A percentile compares a stretch with the other conserved stretches of the same genome.
phyloP scores from a whole-genome alignment of 92 coral and sea anemone species.

The Siderastrea siderea region DNA sequence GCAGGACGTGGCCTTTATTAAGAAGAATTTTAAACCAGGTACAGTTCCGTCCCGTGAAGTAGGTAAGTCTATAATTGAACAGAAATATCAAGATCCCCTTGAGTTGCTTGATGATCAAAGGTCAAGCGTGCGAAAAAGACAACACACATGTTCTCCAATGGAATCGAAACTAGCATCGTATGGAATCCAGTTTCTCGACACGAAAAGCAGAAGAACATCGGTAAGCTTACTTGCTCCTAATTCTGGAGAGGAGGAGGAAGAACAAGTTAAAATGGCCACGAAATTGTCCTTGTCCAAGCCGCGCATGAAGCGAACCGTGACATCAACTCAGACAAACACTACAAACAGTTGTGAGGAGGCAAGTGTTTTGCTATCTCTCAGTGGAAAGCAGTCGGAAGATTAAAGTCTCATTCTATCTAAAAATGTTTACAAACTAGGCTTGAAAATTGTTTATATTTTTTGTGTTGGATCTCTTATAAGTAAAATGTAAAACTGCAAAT shows the following conservation, averaged over 20 bases:
- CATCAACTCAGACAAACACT: background rate
- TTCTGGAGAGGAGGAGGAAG: slow-evolving; percentile 43
- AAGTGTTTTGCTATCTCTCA: slow-evolving; percentile 27
- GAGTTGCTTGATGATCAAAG: background rate
- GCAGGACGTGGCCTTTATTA: slow-evolving; percentile 41
- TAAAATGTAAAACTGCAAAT: background rate
- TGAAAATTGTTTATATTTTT: too few species aligned
- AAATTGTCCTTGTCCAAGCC: slow-evolving; percentile 30
- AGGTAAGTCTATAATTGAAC: slow-evolving; percentile 18
- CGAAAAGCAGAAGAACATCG: slow-evolving; percentile 17
- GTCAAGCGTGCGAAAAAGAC: slow-evolving; percentile 12
- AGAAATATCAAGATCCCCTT: slow-evolving; percentile 6
- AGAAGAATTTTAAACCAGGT: slow-evolving; percentile 27
- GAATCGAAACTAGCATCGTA: slow-evolving; percentile 42
- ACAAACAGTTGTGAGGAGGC: slow-evolving; percentile 27
- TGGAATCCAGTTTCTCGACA: slow-evolving; percentile 39
- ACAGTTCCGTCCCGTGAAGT: slow-evolving; percentile 30
- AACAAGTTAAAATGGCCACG: slow-evolving; percentile 49
- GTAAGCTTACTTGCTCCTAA: slow-evolving; percentile 17
- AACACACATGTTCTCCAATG: slow-evolving; percentile 33
- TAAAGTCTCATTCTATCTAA: background rate
- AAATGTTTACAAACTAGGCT: too few species aligned
- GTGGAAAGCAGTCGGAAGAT: slow-evolving; percentile 17
- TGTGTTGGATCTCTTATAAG: too few species aligned
- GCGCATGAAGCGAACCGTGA: background rate